Percentiles rank a stretch among this genome's conserved stretches.
Conservation (phyloP, 2,888 invertebrate genomes). For the Dione juno region DNA sequence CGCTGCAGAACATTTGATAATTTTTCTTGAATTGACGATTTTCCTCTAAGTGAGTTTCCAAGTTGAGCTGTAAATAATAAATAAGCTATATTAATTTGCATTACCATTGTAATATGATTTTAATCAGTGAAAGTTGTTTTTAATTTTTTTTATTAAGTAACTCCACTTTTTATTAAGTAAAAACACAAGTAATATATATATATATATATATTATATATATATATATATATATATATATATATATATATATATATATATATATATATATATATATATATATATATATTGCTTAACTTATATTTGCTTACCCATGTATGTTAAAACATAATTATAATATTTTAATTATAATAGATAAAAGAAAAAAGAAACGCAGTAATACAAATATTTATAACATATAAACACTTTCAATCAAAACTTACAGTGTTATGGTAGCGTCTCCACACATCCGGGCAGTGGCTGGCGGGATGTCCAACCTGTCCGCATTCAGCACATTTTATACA, state of each 20-base stretch:
- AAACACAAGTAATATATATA: no score
- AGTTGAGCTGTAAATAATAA: conserved; percentile 66
- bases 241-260: no score
- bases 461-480: conserved; percentile 84
- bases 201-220: no score
- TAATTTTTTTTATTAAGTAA: no score
- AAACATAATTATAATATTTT: not conserved
- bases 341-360: not conserved
- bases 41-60: conserved; percentile 65
- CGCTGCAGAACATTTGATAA: conserved; percentile 78
- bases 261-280: no score
- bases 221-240: no score
- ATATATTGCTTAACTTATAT: no score
- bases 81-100: not conserved
- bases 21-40: conserved; percentile 62
- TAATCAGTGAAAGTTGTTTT: no score
- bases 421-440: conserved; percentile 91
- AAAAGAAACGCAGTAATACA: not conserved
- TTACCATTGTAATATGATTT: no score
- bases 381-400: not conserved
- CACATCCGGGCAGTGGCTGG: conserved; percentile 86
- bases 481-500: conserved; percentile 84
- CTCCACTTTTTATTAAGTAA: no score
- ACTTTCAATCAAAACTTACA: conserved; percentile 56
- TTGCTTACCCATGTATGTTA: no score